Conservation (phyloP, 1,140 invertebrate genomes). For the Zaprionus ornatus region DNA sequence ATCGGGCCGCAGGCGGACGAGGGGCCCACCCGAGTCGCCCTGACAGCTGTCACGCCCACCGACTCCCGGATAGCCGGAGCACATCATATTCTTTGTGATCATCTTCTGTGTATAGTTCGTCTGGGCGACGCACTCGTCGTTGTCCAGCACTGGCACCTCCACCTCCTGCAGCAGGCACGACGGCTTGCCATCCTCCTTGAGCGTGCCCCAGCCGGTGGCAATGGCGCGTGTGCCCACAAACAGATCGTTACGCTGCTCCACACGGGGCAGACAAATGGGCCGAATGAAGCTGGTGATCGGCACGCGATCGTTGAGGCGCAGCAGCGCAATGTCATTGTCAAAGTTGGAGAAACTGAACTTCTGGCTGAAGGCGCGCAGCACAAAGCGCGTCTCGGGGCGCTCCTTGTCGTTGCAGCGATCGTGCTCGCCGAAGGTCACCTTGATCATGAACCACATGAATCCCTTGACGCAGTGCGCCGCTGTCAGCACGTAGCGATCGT, state of each 20-base stretch:
- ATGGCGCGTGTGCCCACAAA: constrained; percentile 88
- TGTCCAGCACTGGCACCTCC: constrained; percentile 91
- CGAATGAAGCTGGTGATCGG: constrained; percentile 89
- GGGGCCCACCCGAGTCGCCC: constrained; percentile 96
- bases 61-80: constrained; percentile 90
- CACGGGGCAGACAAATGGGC: constrained; percentile 90
- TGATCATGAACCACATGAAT: constrained; percentile 96
- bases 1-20: constrained; percentile 89
- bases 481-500: constrained; percentile 91
- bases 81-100: constrained; percentile 94
- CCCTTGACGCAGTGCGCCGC: constrained; percentile 94
- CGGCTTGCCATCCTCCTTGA: constrained; percentile 91
- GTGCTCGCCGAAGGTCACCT: constrained; percentile 93
- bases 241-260: constrained; percentile 85
- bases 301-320: constrained; percentile 91
- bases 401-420: constrained; percentile 90
- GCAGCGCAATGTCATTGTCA: constrained; percentile 93
- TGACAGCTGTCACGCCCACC: constrained; percentile 94
- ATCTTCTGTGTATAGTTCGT: constrained; percentile 91
- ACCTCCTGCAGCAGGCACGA: constrained; percentile 92
- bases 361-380: constrained; percentile 89
- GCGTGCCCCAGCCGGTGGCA: constrained; percentile 93
- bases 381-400: constrained; percentile 89
- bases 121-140: constrained; percentile 89
- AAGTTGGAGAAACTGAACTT: constrained; percentile 93